phyloP scores from a whole-genome alignment of 1,140 invertebrate genomes.

The Drosophila pachea region DNA sequence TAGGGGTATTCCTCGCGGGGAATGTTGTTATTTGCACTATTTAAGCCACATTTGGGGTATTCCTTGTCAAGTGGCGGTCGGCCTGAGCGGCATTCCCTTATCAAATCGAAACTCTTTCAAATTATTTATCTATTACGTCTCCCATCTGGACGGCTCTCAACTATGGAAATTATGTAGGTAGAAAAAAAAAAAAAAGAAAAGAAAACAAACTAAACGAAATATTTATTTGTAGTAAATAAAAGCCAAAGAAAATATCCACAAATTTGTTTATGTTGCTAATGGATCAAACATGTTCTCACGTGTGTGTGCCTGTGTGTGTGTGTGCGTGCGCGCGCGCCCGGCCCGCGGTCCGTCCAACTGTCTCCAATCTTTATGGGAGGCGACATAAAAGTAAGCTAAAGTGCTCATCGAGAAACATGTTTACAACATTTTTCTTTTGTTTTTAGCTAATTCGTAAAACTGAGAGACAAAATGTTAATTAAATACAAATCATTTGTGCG shows the following conservation, averaged over 20 bases:
- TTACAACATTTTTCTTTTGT: not conserved
- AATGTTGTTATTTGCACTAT: not conserved
- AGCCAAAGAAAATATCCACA: constrained; percentile 10
- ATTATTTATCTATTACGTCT: too few relatives aligned
- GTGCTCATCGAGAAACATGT: constrained; percentile 1
- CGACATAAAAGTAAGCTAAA: not conserved
- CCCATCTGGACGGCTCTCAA: too few relatives aligned
- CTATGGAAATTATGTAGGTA: not conserved
- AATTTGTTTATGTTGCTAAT: constrained; percentile 31
- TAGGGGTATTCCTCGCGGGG: not conserved
- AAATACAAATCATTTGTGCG: constrained; percentile 9
- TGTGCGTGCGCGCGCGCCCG: too few relatives aligned
- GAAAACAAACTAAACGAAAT: too few relatives aligned
- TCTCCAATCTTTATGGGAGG: constrained; percentile 3
- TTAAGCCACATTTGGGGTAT: not conserved
- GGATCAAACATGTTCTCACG: constrained; percentile 21
- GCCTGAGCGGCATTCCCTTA: too few relatives aligned
- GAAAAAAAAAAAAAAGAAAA: too few relatives aligned
- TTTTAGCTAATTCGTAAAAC: not conserved
- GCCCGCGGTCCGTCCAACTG: too few relatives aligned
- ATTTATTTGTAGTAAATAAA: constrained; percentile 14
- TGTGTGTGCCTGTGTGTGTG: constrained; percentile 16
- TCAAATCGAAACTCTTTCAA: too few relatives aligned
- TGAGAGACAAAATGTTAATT: not conserved
- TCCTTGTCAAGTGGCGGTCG: too few relatives aligned